Percentiles rank a stretch among this genome's conserved stretches.
Conservation (phyloP, 2,797 vertebrate genomes). For the Leontopithecus rosalia region DNA sequence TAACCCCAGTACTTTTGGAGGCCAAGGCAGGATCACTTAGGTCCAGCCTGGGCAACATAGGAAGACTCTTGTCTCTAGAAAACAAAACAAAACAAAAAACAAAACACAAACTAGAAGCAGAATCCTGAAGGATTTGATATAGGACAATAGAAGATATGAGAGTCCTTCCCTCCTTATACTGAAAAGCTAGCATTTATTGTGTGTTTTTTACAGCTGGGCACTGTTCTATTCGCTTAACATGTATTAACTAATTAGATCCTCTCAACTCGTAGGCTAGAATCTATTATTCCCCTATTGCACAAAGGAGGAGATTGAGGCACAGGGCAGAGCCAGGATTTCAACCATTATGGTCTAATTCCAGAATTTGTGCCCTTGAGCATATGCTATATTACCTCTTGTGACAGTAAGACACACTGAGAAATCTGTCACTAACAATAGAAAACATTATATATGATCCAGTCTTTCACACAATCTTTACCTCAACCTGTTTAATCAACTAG, state of each 20-base stretch:
- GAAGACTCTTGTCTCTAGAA: neutral
- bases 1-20: neutral
- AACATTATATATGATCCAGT: neutral
- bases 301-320: neutral
- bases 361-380: neutral
- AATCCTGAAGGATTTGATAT: neutral
- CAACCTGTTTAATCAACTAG: slow-evolving; percentile 28
- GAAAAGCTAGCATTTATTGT: neutral
- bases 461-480: slow-evolving; percentile 47
- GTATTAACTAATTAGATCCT: neutral
- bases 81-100: neutral
- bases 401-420: slow-evolving; percentile 4
- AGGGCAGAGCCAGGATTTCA: neutral
- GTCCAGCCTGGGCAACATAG: neutral
- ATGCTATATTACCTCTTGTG: neutral
- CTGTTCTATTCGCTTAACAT: neutral
- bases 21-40: neutral
- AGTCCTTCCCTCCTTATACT: neutral
- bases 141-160: neutral
- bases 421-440: neutral
- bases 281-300: neutral
- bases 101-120: slow-evolving; percentile 10
- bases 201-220: neutral
- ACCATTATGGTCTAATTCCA: neutral
- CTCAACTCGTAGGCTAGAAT: neutral